Evolutionary conservation across 2,797 vertebrate species (phyloP).

Genomic region (Clarias pachynema): DNA sequence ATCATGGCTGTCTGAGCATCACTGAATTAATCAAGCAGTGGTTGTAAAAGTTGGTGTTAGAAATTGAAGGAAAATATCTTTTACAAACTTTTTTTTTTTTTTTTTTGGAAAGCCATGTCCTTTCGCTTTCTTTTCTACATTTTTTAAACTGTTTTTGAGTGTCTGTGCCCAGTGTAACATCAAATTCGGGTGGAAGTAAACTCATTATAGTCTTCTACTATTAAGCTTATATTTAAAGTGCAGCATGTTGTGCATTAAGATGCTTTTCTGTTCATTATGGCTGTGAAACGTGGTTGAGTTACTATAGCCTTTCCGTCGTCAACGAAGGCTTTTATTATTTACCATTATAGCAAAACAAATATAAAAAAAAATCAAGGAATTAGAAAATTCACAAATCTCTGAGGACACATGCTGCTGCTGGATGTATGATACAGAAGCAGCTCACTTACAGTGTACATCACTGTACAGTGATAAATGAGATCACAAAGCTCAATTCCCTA

Average conservation of each 20-base stretch:
- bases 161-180: background rate
- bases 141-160: background rate
- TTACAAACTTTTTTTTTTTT: background rate
- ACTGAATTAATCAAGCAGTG: background rate
- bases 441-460: background rate
- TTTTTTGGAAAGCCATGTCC: background rate
- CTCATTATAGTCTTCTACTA: background rate
- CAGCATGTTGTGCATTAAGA: background rate
- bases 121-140: too few species aligned
- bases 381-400: background rate
- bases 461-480: constrained; percentile 28
- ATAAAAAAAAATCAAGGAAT: background rate
- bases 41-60: background rate
- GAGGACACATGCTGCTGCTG: constrained; percentile 14
- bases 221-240: too few species aligned
- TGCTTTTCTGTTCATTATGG: background rate
- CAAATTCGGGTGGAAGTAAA: background rate
- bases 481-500: constrained; percentile 25
- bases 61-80: background rate
- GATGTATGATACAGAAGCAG: constrained; percentile 23
- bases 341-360: background rate
- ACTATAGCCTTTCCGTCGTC: background rate
- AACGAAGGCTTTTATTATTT: background rate
- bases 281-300: background rate
- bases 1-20: background rate